These are phyloP conservation scores for Phalacrocorax pelagicus DNA, from an alignment of 2,113 vertebrate species.

Conservation along the genomic window DNA sequence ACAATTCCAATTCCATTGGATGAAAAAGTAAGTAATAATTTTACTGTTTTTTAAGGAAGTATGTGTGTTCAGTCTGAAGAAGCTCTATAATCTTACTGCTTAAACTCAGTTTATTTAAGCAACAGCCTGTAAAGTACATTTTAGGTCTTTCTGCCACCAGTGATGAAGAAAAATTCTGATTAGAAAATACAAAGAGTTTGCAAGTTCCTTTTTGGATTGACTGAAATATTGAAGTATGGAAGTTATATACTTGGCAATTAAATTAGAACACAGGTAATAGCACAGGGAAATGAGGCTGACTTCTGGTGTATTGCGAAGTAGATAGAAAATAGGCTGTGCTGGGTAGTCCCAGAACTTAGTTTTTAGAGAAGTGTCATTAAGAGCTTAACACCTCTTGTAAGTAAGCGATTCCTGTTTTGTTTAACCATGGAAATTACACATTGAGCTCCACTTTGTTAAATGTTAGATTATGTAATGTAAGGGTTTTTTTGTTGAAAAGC, in stretches of 20 bases:
- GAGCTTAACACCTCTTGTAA: neutral
- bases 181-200: neutral
- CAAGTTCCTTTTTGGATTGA: neutral
- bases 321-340: neutral
- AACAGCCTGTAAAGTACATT: neutral
- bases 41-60: neutral
- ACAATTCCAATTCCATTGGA: neutral
- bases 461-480: neutral
- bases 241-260: neutral
- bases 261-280: neutral
- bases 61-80: neutral
- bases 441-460: neutral
- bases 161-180: neutral
- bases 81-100: neutral
- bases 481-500: neutral
- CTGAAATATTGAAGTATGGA: neutral
- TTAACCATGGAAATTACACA: neutral
- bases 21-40: conserved; percentile 50
- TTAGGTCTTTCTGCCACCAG: neutral
- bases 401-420: neutral
- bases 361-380: neutral
- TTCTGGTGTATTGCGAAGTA: neutral
- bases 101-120: neutral
- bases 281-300: neutral
- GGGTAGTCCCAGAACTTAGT: neutral